phyloP scores from a whole-genome alignment of 2,113 vertebrate genomes.

The Brachypodius melanocephalos region DNA sequence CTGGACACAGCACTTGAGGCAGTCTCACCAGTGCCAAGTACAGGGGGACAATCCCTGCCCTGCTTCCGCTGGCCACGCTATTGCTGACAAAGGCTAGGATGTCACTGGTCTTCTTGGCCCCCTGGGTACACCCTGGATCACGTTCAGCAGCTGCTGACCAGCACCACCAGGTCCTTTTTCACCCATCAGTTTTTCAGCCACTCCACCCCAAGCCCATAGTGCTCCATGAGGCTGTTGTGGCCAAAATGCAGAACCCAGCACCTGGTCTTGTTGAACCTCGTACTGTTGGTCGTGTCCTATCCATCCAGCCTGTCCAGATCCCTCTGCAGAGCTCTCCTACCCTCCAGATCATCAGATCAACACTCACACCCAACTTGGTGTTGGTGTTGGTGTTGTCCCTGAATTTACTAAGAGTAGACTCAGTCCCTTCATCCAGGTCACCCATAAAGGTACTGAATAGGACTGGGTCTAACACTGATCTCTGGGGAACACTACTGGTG shows the following conservation, averaged over 20 bases:
- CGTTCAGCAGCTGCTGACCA: not conserved
- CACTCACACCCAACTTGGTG: not conserved
- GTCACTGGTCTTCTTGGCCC: not conserved
- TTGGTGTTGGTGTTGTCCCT: not conserved
- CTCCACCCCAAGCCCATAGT: not conserved
- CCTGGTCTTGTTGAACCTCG: not conserved
- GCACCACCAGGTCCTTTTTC: not conserved
- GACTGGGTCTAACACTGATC: not conserved
- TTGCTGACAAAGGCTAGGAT: not conserved
- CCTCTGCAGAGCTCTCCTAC: not conserved
- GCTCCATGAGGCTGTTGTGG: not conserved
- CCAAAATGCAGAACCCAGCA: not conserved
- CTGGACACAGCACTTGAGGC: not conserved
- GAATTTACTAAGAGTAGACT: not conserved
- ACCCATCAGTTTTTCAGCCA: fast-evolving
- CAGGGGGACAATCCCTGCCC: not conserved
- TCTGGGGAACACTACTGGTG: not conserved
- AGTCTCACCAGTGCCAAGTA: not conserved
- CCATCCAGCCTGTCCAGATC: not conserved
- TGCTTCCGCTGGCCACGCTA: not conserved
- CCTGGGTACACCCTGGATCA: not conserved
- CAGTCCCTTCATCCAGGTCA: not conserved
- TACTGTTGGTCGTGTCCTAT: not conserved
- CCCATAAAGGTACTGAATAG: not conserved
- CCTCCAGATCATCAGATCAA: not conserved